These are phyloP conservation scores for Lophius americanus DNA, from an alignment of 2,797 vertebrate species.

Conservation along the genomic window DNA sequence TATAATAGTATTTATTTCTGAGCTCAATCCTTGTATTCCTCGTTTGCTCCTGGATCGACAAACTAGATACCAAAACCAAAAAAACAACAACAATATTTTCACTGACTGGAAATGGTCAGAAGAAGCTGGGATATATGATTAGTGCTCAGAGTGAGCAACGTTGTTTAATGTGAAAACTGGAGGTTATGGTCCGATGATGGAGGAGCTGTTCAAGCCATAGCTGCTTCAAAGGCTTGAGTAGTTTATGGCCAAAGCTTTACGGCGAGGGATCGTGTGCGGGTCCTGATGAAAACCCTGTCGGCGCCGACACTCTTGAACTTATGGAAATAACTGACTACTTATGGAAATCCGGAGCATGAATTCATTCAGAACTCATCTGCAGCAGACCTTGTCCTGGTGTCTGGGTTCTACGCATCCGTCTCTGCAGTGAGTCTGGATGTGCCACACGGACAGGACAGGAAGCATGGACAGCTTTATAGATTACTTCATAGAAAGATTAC, in stretches of 20 bases:
- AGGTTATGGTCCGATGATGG: background rate
- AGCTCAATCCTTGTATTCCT: background rate
- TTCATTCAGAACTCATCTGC: slow-evolving; percentile 24
- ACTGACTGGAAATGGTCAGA: background rate
- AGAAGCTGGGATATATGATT: background rate
- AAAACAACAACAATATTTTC: too few species aligned
- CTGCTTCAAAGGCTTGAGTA: slow-evolving; percentile 3
- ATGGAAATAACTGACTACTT: background rate
- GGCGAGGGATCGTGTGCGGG: slow-evolving; percentile 1
- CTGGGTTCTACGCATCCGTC: slow-evolving; percentile 21
- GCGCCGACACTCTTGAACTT: slow-evolving; percentile 46
- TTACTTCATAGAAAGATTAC: background rate
- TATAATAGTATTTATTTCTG: too few species aligned
- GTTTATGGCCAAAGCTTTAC: slow-evolving; percentile 1
- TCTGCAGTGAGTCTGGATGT: slow-evolving; percentile 9
- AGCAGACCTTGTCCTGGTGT: slow-evolving; percentile 36
- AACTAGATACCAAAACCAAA: too few species aligned
- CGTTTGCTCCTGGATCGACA: too few species aligned
- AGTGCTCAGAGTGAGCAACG: background rate
- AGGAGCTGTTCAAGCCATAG: background rate
- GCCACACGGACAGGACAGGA: background rate
- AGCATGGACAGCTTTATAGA: background rate
- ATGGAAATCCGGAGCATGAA: slow-evolving; percentile 24
- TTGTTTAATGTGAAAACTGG: too few species aligned
- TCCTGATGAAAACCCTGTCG: slow-evolving; percentile 32